Evolutionary conservation across 1,140 invertebrate genomes (phyloP), one percentile per base, ranked within the genome.

Genomic region (Proales similis): DNA sequence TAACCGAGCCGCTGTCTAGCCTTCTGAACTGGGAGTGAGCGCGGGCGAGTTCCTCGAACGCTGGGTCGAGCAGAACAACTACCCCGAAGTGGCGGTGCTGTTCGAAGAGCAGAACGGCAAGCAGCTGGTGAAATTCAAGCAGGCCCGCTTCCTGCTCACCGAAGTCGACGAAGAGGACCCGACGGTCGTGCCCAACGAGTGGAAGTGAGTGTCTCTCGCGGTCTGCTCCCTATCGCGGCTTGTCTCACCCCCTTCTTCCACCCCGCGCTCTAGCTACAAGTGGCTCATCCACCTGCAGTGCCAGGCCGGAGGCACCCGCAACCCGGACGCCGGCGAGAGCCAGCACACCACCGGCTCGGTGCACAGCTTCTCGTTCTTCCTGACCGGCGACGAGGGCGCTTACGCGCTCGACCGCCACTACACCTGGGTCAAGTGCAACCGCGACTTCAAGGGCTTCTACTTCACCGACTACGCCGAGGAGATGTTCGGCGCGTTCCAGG

Each of bases 31-130:
- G 14, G 33, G 33, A 9, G 14, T 36, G 14, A 36, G 33, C 33
- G 33, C 51, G 4, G 33, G 45, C 19, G 51, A 57, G 20, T 57
- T 57, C 45, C 24, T 57, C 0, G 51, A 57, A 30, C 19, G 33
- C 12, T 57, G 51, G 51, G 9, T 57, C 0, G 26, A 42, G 4
- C 51, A 57, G 29, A 36, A 26, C 20, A 57, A 57, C 30, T 57
- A 57, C 45, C 51, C 51, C 20, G 51, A 57, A 57, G 20, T 57
- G 17, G 36, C 51, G 19, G 51, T 57, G 39, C 45, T 57, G 29
- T 12, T 39, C 6, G 33, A 39, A 39, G 45, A 39, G 19, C 33
- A 26, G 17, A 24, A 17, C 30, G 51, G 24, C 3, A 57, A 27
- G 30, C 27, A 36, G 9, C 29, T 14, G 32, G 51, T 57, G n/a